Evolutionary conservation across 2,797 vertebrate species (phyloP), one percentile per base, ranked within the genome.

Genomic region (Coluber constrictor): DNA sequence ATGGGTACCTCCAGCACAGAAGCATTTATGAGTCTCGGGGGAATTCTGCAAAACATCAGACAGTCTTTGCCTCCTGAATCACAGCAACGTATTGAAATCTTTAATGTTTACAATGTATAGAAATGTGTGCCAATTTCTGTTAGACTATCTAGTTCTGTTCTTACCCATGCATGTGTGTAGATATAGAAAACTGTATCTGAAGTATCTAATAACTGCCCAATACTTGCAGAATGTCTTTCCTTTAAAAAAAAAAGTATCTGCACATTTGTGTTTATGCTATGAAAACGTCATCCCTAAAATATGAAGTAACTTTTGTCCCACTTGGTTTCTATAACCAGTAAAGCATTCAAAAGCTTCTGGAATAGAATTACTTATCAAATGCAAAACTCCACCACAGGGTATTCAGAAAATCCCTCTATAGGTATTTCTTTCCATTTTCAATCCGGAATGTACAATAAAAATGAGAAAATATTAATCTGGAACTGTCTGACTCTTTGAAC

Each of bases 231-330:
- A 97, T 94, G 94, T 97, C 95, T 96, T 0, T 2, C 97, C 66
- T 91, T 93, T 43, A 43, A 59, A 29, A 51, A 63, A 87, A 87
- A 43, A 59, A 29, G 15, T 47, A 10, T 63, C 27, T 56, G 29
- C 27, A 15, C 54, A 89, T 86, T 86, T 66, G 32, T 92, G 96
- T 96, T 96, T 94, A 47, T 47, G 86, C 97, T 97, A 94, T 94
- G 95, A 97, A 96, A 92, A 96, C 97, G 97, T 98, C 97, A 98
- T 95, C 94, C 92, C 95, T 97, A 97, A 98, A 97, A 97, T 97
- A 98, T 97, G 97, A 96, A 97, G 95, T 96, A 92, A 96, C 95
- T 90, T 51, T 96, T 97, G 96, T 97, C 97, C 97, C 97, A 95
- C 97, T 97, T 97, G 97, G 96, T 95, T 97, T 97, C 96, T 95